Percentiles rank a stretch among this genome's conserved stretches.
Evolutionary conservation across 2,888 invertebrate species (phyloP).

Genomic region (Stenoptilia bipunctidactyla): DNA sequence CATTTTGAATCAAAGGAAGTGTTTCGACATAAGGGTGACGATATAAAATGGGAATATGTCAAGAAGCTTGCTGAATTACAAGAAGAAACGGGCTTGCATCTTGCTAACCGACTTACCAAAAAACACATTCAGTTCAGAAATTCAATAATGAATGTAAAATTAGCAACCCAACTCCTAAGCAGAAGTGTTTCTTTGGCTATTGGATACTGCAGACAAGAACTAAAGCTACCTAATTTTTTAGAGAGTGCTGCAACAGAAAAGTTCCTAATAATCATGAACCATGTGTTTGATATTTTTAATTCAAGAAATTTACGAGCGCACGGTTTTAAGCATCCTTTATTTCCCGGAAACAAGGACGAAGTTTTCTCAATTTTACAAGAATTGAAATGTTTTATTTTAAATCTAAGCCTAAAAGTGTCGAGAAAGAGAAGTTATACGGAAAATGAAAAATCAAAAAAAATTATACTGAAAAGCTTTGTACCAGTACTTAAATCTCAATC

Average conservation of each 20-base stretch:
- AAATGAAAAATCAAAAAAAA: background rate
- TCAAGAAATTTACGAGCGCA: background rate
- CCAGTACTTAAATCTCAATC: background rate
- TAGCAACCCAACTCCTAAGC: slow-evolving; percentile 11
- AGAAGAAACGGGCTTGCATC: slow-evolving; percentile 10
- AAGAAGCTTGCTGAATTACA: slow-evolving; percentile 6
- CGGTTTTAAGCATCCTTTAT: background rate
- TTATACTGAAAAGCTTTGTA: background rate
- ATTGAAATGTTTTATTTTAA: background rate
- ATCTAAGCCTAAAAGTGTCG: background rate
- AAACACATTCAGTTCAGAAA: slow-evolving; percentile 13
- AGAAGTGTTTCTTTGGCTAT: slow-evolving; percentile 3
- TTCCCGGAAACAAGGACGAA: background rate
- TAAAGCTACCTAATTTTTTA: slow-evolving; percentile 6
- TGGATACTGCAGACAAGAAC: slow-evolving; percentile 2
- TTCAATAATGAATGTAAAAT: slow-evolving; percentile 13
- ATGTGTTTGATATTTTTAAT: background rate
- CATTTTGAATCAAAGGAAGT: slow-evolving; percentile 10
- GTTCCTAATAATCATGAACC: background rate
- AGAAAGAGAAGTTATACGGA: background rate
- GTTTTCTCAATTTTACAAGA: background rate
- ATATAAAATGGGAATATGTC: slow-evolving; percentile 8
- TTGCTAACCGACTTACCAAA: slow-evolving; percentile 14
- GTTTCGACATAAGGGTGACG: slow-evolving; percentile 7
- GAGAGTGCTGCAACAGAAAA: slow-evolving; percentile 3